Evolutionary conservation across 2,888 invertebrate genomes (phyloP).

Genomic region (Nomada ruficornis): DNA sequence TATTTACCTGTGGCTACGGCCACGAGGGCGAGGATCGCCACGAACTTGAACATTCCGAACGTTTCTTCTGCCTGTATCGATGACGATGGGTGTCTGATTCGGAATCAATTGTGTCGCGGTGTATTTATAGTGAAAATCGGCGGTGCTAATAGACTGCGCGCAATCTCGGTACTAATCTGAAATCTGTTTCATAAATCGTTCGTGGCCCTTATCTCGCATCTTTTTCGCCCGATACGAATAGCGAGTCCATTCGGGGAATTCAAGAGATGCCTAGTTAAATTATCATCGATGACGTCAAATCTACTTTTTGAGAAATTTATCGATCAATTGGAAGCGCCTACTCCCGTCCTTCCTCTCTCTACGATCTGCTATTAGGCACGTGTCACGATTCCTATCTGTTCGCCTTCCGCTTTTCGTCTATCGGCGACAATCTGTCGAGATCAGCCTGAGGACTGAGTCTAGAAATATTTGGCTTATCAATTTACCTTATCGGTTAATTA

Average conservation of each 20-base stretch:
- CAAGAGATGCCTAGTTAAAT: slow-evolving; percentile 41
- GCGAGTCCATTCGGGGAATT: slow-evolving; percentile 15
- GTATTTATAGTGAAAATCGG: slow-evolving; percentile 48
- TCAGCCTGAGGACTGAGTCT: no score
- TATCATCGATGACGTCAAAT: slow-evolving; percentile 53
- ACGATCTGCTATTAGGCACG: slow-evolving; percentile 33
- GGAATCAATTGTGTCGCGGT: not conserved
- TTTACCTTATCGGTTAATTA: slow-evolving; percentile 9
- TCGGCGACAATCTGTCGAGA: not conserved
- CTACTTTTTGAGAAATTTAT: slow-evolving; percentile 40
- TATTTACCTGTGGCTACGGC: slow-evolving; percentile 49
- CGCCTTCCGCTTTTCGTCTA: not conserved
- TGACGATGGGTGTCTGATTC: not conserved
- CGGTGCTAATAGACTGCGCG: not conserved
- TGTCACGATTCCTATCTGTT: slow-evolving; percentile 15
- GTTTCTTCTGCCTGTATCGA: not conserved
- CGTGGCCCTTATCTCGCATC: slow-evolving; percentile 21
- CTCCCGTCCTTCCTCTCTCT: no score
- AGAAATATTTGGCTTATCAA: not conserved
- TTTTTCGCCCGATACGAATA: slow-evolving; percentile 37
- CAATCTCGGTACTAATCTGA: slow-evolving; percentile 30
- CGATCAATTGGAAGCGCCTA: slow-evolving; percentile 25
- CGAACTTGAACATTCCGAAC: slow-evolving; percentile 27
- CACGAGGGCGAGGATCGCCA: slow-evolving; percentile 34
- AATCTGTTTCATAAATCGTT: slow-evolving; percentile 24